These are phyloP conservation scores for Halictus rubicundus DNA, from an alignment of 1,140 invertebrate genomes.

Conservation along the genomic window DNA sequence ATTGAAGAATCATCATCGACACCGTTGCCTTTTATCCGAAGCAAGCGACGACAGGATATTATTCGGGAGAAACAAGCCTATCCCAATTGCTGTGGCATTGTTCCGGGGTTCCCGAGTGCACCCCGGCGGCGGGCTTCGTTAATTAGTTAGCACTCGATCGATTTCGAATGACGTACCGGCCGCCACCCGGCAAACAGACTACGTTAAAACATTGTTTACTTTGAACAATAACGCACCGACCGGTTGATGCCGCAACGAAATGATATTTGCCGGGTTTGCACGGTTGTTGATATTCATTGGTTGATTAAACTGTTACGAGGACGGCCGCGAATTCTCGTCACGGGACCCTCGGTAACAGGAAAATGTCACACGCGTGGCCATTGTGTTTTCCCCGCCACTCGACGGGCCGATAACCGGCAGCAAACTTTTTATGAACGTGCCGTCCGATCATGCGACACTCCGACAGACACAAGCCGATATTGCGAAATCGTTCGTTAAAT, in stretches of 20 bases:
- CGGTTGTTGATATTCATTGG: slow-evolving; percentile 28
- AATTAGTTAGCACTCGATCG: slow-evolving; percentile 44
- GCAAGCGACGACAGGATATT: slow-evolving; percentile 15
- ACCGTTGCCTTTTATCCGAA: not conserved
- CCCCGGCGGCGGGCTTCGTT: slow-evolving; percentile 11
- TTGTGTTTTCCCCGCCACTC: not conserved
- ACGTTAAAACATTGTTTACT: slow-evolving; percentile 45
- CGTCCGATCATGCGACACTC: too few relatives aligned
- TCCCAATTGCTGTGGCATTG: slow-evolving; percentile 28
- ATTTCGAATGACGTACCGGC: not conserved
- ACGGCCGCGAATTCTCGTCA: not conserved
- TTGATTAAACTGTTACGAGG: slow-evolving; percentile 39
- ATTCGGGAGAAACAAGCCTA: not conserved
- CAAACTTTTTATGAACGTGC: too few relatives aligned
- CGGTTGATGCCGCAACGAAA: slow-evolving; percentile 12
- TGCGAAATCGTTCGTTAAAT: too few relatives aligned
- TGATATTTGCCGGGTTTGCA: slow-evolving; percentile 25
- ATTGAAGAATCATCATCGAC: not conserved
- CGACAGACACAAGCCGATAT: too few relatives aligned
- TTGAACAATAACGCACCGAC: slow-evolving; percentile 25
- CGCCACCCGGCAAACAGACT: slow-evolving; percentile 1
- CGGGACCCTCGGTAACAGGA: not conserved
- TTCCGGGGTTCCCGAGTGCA: not conserved
- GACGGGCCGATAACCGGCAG: too few relatives aligned
- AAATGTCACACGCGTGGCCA: not conserved